Percentiles rank a stretch among this genome's conserved stretches.
phyloP scores from a whole-genome alignment of 1,140 invertebrate species.

The Akabosia matsudoensis region DNA sequence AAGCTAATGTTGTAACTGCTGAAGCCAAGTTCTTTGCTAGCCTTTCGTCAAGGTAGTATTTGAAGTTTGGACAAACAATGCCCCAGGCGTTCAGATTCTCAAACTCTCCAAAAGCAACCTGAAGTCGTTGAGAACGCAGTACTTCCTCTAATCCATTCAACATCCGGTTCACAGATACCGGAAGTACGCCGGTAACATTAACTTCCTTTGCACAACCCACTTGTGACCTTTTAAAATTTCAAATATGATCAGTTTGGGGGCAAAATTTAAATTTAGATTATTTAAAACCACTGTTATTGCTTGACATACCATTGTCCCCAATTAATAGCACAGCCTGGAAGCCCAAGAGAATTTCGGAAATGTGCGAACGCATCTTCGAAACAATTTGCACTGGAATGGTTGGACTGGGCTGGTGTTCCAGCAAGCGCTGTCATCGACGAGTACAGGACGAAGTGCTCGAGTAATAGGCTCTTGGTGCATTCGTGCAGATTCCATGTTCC shows the following conservation, averaged over 20 bases:
- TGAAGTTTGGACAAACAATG: background rate
- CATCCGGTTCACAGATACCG: background rate
- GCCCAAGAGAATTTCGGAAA: background rate
- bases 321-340: background rate
- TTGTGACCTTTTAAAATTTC: no score
- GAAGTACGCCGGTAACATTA: background rate
- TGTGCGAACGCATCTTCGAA: background rate
- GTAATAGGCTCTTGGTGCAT: background rate
- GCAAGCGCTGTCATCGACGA: background rate
- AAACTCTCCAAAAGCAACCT: background rate
- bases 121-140: background rate
- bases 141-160: background rate
- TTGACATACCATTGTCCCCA: constrained; percentile 3
- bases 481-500: background rate
- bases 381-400: background rate
- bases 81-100: background rate
- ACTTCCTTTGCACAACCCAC: constrained; percentile 2
- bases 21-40: background rate
- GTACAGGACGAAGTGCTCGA: background rate
- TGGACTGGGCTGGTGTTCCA: background rate
- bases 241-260: no score
- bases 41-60: background rate
- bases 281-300: no score
- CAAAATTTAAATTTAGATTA: no score
- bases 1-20: background rate